These are phyloP conservation scores for Microtus ochrogaster DNA, from an alignment of 2,113 vertebrate genomes.

Conservation along the genomic window DNA sequence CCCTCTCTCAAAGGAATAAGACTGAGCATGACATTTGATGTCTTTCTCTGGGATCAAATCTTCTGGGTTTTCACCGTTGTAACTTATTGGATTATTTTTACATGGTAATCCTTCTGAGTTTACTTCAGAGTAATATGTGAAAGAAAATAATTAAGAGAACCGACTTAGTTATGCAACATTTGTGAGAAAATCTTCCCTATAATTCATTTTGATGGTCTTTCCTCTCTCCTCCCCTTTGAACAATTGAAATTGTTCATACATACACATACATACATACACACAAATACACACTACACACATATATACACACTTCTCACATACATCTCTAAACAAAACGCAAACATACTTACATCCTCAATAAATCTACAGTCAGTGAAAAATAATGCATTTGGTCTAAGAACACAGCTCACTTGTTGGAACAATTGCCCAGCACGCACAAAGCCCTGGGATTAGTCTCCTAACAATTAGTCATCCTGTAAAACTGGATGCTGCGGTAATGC, in stretches of 20 bases:
- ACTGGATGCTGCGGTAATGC: not conserved
- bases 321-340: not conserved
- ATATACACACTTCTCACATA: not conserved
- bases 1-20: not conserved
- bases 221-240: not conserved
- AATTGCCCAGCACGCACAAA: not conserved
- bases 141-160: not conserved
- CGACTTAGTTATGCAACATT: not conserved
- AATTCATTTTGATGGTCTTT: not conserved
- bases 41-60: not conserved
- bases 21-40: not conserved
- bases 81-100: constrained; percentile 43
- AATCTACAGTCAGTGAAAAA: not conserved
- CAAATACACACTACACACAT: not conserved
- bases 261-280: not conserved
- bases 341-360: not conserved
- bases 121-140: not conserved
- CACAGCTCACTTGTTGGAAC: not conserved
- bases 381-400: not conserved
- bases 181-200: not conserved
- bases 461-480: not conserved
- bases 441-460: not conserved
- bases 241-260: not conserved
- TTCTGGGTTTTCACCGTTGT: constrained; percentile 31
- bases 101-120: not conserved